Evolutionary conservation across 2,113 vertebrate species (phyloP), one percentile per base, ranked within the genome.

Genomic region (Brienomyrus brachyistius): DNA sequence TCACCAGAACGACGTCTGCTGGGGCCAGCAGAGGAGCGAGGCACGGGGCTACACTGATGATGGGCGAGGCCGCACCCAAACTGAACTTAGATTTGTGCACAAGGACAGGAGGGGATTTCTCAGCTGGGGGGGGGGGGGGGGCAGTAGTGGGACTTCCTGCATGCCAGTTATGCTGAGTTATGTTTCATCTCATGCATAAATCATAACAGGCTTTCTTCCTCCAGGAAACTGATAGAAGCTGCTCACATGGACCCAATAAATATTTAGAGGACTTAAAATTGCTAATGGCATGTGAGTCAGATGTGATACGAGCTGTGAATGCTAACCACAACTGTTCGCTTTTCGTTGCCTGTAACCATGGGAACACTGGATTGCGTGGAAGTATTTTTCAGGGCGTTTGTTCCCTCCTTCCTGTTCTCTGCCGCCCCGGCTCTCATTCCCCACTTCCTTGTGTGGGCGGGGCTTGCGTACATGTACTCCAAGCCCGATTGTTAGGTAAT

Each of bases 181-280:
- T 43, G 45, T 84, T 84, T 84, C 82, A 84, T 84, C 45, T 84
- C 45, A 86, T 86, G 4, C 48, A 35, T 87, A 87, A 87, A 87
- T 87, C 51, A 54, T 19, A 35, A 27, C 11, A 51, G 52, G 54
- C 54, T 43, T 88, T 23, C 56, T 35, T 88, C 50, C 54, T 52
- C 13, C 51, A 52, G 15, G 7, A 56, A 13, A 62, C 21, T 88
- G 51, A 11, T 56, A 80, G 45, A 83, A 59, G 59, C n/a, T 77
- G 74, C 45, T 56, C 40, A 23, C 15, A 9, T 19, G 54, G n/a
- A 82, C 50, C 52, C 54, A 56, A 47, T 59, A 31, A 82, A 82
- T 54, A 54, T 89, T 89, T 77, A 84, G 80, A 15, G 54, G 13
- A 85, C 40, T 66, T 51, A 31, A 59, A 31, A 84, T 84, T 51